These are phyloP conservation scores for Pristionchus japonicus DNA, from an alignment of 2,888 invertebrate species.

Conservation along the genomic window DNA sequence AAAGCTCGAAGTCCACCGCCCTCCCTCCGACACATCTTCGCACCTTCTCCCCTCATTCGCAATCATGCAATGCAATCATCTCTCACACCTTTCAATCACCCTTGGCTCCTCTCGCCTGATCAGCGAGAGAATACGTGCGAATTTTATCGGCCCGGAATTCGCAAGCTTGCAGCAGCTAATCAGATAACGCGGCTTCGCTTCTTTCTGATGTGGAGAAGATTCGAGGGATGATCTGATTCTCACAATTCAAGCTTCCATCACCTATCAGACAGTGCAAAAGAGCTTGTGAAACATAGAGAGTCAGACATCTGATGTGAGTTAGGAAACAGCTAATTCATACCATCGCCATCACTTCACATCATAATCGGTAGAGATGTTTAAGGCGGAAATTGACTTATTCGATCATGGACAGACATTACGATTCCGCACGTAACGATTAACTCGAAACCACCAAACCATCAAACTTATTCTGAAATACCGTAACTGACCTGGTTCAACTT, in stretches of 20 bases:
- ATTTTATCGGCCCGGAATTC: not conserved
- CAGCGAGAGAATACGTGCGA: not conserved
- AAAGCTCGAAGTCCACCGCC: not conserved
- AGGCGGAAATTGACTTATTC: not conserved
- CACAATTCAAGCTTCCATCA: too few relatives aligned
- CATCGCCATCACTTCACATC: not conserved
- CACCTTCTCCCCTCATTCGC: not conserved
- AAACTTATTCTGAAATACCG: not conserved
- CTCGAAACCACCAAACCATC: not conserved
- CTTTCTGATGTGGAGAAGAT: not conserved
- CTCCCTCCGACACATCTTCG: not conserved
- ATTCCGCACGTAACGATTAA: not conserved
- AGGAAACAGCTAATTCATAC: not conserved
- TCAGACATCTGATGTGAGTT: not conserved
- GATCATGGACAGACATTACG: not conserved
- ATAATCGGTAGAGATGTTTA: not conserved
- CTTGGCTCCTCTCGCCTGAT: not conserved
- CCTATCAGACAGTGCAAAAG: too few relatives aligned
- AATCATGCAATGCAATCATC: not conserved
- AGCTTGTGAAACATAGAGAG: too few relatives aligned
- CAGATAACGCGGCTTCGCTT: not conserved
- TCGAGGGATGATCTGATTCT: too few relatives aligned
- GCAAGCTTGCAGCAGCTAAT: not conserved
- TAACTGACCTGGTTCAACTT: not conserved
- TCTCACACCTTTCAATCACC: not conserved